Conservation (phyloP, 2,113 vertebrate species). For the Gavialis gangeticus region DNA sequence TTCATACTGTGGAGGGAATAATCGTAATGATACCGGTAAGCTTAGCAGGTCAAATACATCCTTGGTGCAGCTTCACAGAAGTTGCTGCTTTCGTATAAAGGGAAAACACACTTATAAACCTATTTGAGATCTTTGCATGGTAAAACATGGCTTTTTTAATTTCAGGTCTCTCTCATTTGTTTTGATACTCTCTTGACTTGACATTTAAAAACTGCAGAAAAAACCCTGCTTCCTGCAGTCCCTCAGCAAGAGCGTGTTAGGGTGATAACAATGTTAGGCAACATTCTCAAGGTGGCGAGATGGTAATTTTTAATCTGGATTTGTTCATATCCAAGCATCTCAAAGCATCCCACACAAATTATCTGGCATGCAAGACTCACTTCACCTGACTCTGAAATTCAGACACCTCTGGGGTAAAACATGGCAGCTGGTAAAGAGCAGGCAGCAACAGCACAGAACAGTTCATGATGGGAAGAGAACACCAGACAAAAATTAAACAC, state of each 20-base stretch:
- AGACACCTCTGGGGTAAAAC: neutral
- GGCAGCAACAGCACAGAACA: neutral
- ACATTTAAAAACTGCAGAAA: neutral
- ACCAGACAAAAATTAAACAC: neutral
- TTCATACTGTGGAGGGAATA: neutral
- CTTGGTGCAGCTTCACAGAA: neutral
- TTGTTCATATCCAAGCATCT: neutral
- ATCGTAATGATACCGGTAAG: neutral
- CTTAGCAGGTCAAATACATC: neutral
- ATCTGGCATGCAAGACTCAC: neutral
- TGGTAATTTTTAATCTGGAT: neutral
- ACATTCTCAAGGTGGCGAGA: neutral
- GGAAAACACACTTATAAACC: neutral
- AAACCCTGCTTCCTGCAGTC: neutral
- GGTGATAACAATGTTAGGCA: neutral
- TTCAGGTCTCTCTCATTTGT: neutral
- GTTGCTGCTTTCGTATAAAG: neutral
- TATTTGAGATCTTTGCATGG: neutral
- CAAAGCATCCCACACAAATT: neutral
- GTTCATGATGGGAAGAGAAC: neutral
- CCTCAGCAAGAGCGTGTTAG: neutral
- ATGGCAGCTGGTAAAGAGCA: neutral
- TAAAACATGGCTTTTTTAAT: neutral
- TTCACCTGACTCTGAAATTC: neutral
- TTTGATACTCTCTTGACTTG: neutral